Evolutionary conservation across 2,797 vertebrate species (phyloP).

Genomic region (Manis pentadactyla): DNA sequence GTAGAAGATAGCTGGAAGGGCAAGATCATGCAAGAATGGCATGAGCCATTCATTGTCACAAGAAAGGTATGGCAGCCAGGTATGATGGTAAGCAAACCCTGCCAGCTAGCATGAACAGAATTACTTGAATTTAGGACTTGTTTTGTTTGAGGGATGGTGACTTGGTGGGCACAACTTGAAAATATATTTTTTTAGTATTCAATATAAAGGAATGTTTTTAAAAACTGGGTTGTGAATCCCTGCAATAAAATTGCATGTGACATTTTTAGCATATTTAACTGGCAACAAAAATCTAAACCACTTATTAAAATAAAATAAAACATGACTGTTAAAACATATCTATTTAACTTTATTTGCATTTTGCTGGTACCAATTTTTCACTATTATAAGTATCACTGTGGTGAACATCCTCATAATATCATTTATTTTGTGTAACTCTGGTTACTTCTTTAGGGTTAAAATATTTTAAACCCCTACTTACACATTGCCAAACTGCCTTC

Average conservation of each 20-base stretch:
- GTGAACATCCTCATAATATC: background rate
- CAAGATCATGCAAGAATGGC: conserved; percentile 69
- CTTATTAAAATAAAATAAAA: background rate
- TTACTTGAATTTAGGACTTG: conserved; percentile 67
- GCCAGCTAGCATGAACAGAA: conserved; percentile 61
- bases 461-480: background rate
- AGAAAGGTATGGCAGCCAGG: conserved; percentile 56
- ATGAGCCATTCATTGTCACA: conserved; percentile 61
- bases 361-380: background rate
- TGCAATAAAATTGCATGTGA: conserved; percentile 52
- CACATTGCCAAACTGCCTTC: background rate
- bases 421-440: background rate
- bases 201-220: conserved; percentile 57
- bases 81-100: background rate
- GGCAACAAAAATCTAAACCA: conserved; percentile 69
- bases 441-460: background rate
- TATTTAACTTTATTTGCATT: background rate
- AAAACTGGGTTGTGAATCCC: conserved; percentile 60
- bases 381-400: background rate
- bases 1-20: conserved; percentile 59
- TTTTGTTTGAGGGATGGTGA: conserved; percentile 5
- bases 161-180: conserved; percentile 30
- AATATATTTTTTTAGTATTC: background rate
- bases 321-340: background rate
- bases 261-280: conserved; percentile 69